Evolutionary conservation across 2,113 vertebrate species (phyloP), one percentile per base, ranked within the genome.

Genomic region (Podilymbus podiceps): DNA sequence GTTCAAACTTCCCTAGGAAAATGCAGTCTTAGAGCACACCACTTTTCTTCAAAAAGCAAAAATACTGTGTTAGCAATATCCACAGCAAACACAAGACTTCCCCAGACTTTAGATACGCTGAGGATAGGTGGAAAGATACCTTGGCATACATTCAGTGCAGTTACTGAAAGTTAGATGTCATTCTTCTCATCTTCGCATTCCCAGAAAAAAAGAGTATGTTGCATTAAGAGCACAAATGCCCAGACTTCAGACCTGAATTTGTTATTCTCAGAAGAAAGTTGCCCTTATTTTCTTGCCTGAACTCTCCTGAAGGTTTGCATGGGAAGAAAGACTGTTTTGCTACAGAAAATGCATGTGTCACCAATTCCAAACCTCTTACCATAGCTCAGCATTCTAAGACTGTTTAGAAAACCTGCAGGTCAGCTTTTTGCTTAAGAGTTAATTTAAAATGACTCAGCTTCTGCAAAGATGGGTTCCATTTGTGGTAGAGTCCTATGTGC

Each of bases 141-240:
- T 83, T n/a, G 25, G 42, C 21, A 72, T 16, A 66, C 2, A 9
- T 71, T 78, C 58, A 76, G 28, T 3, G 3, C 4, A 75, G 17
- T 55, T 69, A 85, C 31, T 55, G 66, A 62, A 86, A 74, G 22
- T 60, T 44, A 86, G 0, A 0, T 0, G 1, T 35, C 59, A 27
- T 49, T 55, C 27, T 67, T 76, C 33, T n/a, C 20, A 47, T 56
- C 28, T 42, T 64, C 62, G 27, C 0, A 0, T 52, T 93, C 30
- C 9, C 38, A 64, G 52, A 63, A 63, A 58, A 88, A 58, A 56
- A 7, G 14, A 78, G 3, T 38, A 46, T 1, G 4, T 30, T 79
- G 66, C 14, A 53, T 68, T 53, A 64, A 86, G 27, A 86, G 25
- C 1, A 19, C 25, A 89, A 95, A 87, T 27, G 87, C 6, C 5